A percentile compares a stretch with the other conserved stretches of the same genome.
Evolutionary conservation across 2,888 invertebrate species (phyloP).

Genomic region (Nemotelus pantherinus): DNA sequence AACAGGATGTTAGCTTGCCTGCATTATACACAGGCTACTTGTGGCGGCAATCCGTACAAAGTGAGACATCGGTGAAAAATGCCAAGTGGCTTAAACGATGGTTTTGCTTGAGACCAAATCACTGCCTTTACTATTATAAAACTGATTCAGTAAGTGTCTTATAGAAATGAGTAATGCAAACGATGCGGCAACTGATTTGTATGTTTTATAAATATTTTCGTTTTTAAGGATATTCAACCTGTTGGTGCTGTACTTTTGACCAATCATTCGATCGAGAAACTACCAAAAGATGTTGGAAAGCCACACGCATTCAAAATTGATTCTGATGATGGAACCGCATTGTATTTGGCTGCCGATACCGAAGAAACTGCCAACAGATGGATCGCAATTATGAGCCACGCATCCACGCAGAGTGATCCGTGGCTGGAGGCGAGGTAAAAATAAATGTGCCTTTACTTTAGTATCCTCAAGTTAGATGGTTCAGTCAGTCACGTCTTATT

Average conservation of each 20-base stretch:
- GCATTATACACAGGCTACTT: slow-evolving; percentile 79
- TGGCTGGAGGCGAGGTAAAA: slow-evolving; percentile 71
- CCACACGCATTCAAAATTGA: slow-evolving; percentile 77
- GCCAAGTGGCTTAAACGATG: slow-evolving; percentile 87
- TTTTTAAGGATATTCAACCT: slow-evolving; percentile 80
- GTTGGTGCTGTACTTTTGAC: slow-evolving; percentile 89
- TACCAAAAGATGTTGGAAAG: slow-evolving; percentile 66
- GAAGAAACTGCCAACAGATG: slow-evolving; percentile 78
- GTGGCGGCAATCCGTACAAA: slow-evolving; percentile 76
- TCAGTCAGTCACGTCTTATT: background rate
- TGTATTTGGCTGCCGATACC: slow-evolving; percentile 84
- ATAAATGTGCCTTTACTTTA: background rate
- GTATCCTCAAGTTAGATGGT: background rate
- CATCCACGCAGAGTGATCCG: slow-evolving; percentile 76
- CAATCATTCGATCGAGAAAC: slow-evolving; percentile 78
- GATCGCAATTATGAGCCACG: slow-evolving; percentile 80
- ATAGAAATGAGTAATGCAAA: slow-evolving; percentile 9
- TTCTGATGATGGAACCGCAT: slow-evolving; percentile 75
- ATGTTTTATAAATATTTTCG: slow-evolving; percentile 28
- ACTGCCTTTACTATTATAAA: slow-evolving; percentile 95
- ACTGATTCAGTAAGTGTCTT: slow-evolving; percentile 78
- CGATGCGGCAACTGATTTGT: background rate
- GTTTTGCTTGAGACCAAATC: slow-evolving; percentile 91
- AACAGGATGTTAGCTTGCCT: slow-evolving; percentile 70
- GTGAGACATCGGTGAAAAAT: slow-evolving; percentile 67